These are phyloP conservation scores for Natrix natrix DNA, from an alignment of 2,797 vertebrate genomes.

Conservation along the genomic window DNA sequence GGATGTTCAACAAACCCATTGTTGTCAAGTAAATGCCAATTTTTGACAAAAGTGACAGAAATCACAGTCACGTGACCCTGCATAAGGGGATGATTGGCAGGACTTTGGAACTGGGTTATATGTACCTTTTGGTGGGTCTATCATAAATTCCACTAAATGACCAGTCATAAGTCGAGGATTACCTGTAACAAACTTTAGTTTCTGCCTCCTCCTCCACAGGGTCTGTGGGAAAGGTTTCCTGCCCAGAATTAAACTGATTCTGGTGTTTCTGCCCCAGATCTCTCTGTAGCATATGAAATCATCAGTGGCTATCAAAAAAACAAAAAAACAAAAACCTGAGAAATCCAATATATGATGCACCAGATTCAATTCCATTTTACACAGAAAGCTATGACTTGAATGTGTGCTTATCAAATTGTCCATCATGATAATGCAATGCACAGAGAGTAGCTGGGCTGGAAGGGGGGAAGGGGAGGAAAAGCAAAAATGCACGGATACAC, in stretches of 20 bases:
- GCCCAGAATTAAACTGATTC: slow-evolving; percentile 14
- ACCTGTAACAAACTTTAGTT: neutral
- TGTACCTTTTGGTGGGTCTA: neutral
- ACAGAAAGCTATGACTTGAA: neutral
- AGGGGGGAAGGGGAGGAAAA: neutral
- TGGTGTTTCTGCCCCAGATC: slow-evolving; percentile 36
- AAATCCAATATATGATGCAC: neutral
- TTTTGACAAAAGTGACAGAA: neutral
- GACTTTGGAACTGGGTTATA: neutral
- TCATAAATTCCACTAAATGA: neutral
- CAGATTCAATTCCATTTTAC: neutral
- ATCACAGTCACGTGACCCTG: neutral
- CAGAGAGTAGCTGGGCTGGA: neutral
- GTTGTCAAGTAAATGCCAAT: neutral
- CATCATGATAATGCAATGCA: neutral
- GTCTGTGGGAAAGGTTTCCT: neutral
- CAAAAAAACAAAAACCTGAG: neutral
- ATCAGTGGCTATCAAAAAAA: too few species aligned
- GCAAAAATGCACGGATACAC: neutral
- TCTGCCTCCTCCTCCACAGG: slow-evolving; percentile 14
- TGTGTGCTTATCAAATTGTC: neutral
- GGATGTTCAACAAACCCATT: neutral
- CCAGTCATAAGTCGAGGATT: neutral
- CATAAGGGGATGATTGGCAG: neutral
- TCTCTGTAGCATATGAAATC: neutral